Conservation (phyloP, 2,888 invertebrate genomes). For the Drosophila prostipennis region DNA sequence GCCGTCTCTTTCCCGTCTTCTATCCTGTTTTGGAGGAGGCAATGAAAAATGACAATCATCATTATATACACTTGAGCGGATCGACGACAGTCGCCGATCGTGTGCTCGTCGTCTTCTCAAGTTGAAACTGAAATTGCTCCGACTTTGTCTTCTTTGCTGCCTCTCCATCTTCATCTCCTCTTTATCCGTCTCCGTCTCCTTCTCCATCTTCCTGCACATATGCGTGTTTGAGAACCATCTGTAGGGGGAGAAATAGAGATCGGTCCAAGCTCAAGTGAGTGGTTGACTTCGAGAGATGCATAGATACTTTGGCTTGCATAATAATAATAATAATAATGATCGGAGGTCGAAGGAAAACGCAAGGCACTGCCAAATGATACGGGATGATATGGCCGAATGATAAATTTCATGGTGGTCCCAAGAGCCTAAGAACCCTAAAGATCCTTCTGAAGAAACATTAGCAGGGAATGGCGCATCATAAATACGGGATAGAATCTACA, state of each 20-base stretch:
- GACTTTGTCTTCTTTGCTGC: slow-evolving; percentile 17
- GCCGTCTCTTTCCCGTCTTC: slow-evolving; percentile 3
- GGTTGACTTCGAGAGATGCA: slow-evolving; percentile 19
- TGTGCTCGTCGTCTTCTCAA: slow-evolving; percentile 29
- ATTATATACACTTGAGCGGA: slow-evolving; percentile 62
- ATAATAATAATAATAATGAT: slow-evolving; percentile 17
- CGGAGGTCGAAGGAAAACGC: slow-evolving; percentile 7
- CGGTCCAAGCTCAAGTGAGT: slow-evolving; percentile 16
- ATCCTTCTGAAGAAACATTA: not conserved
- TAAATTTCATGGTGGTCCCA: slow-evolving; percentile 13
- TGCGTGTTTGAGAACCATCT: slow-evolving; percentile 31
- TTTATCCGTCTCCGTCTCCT: not conserved
- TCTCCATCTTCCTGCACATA: slow-evolving; percentile 2
- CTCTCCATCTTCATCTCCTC: not conserved
- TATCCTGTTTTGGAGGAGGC: slow-evolving; percentile 34
- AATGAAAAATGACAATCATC: slow-evolving; percentile 70
- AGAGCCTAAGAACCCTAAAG: not conserved
- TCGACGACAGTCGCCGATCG: slow-evolving; percentile 34
- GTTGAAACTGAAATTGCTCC: slow-evolving; percentile 44
- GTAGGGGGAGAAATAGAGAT: not conserved
- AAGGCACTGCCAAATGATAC: slow-evolving; percentile 5
- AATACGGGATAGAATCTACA: not conserved
- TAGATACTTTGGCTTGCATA: slow-evolving; percentile 30
- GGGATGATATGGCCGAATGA: slow-evolving; percentile 8
- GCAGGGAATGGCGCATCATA: not conserved